These are phyloP conservation scores for Dicrostonyx torquatus DNA, from an alignment of 2,797 vertebrate species.

Conservation along the genomic window DNA sequence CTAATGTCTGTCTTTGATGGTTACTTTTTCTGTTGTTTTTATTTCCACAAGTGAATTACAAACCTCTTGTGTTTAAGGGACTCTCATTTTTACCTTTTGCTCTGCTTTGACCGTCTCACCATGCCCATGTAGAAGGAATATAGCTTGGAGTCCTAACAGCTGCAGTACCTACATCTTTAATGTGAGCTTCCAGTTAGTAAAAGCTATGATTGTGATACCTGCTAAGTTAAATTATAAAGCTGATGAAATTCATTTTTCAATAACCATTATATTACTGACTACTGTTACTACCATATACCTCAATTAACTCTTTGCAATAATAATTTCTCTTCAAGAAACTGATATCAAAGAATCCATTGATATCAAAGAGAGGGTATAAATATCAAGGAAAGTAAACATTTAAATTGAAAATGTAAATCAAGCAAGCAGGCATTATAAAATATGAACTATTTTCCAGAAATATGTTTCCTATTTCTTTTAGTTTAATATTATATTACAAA, in stretches of 20 bases:
- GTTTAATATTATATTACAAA: conserved; percentile 52
- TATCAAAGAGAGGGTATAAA: conserved; percentile 14
- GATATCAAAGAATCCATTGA: not conserved
- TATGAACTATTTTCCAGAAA: conserved; percentile 49
- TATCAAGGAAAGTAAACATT: conserved; percentile 36
- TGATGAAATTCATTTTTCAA: not conserved
- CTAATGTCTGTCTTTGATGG: not conserved
- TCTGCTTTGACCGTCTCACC: not conserved
- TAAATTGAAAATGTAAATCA: conserved; percentile 52
- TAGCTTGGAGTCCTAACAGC: not conserved
- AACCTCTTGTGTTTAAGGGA: not conserved
- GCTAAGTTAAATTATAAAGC: not conserved
- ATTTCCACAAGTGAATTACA: not conserved
- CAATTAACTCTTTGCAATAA: not conserved
- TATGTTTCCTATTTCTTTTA: conserved; percentile 37
- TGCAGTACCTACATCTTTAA: not conserved
- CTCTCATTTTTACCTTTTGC: fast-evolving
- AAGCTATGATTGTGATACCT: not conserved
- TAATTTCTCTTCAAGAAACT: conserved; percentile 23
- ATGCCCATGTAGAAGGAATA: not conserved
- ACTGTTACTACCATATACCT: not conserved
- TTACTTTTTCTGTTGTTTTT: not conserved
- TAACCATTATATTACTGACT: not conserved
- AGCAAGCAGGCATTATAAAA: conserved; percentile 45
- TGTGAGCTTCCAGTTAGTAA: not conserved